Percentiles rank a stretch among this genome's conserved stretches.
Evolutionary conservation across 2,888 invertebrate genomes (phyloP).

Genomic region (Hermodice carunculata): DNA sequence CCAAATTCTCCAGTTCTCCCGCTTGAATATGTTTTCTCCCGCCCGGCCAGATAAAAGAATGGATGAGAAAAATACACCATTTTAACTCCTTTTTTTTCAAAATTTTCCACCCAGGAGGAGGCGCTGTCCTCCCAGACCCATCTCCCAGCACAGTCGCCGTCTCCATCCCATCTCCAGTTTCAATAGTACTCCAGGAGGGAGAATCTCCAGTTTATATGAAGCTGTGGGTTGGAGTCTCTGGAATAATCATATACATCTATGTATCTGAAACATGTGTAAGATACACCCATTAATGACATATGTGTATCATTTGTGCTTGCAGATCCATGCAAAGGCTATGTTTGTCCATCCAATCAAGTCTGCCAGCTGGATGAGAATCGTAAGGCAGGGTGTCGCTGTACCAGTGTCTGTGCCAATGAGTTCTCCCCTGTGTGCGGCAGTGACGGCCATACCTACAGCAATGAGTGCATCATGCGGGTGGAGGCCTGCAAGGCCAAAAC

Average conservation of each 20-base stretch:
- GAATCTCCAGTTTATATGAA: too few species aligned
- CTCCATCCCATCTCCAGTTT: too few species aligned
- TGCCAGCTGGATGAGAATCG: conserved; percentile 86
- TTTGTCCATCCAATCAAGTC: conserved; percentile 83
- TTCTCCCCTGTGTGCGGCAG: conserved; percentile 89
- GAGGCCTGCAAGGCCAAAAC: conserved; percentile 85
- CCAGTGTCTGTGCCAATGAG: conserved; percentile 73
- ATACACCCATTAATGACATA: neutral
- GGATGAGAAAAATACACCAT: too few species aligned
- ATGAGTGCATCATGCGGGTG: conserved; percentile 91
- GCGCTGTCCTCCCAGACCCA: too few species aligned
- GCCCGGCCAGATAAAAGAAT: too few species aligned
- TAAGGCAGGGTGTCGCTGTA: conserved; percentile 84
- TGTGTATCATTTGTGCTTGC: conserved; percentile 55
- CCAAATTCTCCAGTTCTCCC: too few species aligned
- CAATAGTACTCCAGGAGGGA: too few species aligned
- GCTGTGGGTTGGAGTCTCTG: too few species aligned
- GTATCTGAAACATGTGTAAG: neutral
- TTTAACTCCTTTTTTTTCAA: too few species aligned
- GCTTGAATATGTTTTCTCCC: too few species aligned
- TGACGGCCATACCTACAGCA: conserved; percentile 92
- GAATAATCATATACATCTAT: neutral
- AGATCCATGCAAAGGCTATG: conserved; percentile 88
- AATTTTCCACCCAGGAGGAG: too few species aligned
- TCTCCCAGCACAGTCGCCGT: too few species aligned